Conservation (phyloP, 1,140 invertebrate species). For the Coboldia fuscipes region DNA sequence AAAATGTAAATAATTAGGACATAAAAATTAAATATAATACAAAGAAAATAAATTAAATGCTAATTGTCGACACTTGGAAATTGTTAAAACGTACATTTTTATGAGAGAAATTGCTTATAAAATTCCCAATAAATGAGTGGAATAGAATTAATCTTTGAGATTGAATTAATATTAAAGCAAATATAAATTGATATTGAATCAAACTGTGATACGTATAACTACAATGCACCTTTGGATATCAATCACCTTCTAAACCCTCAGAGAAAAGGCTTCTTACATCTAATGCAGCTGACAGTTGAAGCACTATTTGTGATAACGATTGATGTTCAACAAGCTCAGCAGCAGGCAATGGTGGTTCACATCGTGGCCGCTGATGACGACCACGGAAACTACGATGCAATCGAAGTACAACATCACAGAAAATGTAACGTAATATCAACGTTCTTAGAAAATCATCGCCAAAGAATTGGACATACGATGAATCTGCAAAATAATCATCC, state of each 20-base stretch:
- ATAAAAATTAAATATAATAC: no score
- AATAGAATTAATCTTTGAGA: no score
- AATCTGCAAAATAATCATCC: constrained; percentile 31
- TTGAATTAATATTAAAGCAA: no score
- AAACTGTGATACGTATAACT: background rate
- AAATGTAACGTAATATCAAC: constrained; percentile 72
- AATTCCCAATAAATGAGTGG: no score
- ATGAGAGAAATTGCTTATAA: no score
- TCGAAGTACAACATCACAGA: constrained; percentile 75
- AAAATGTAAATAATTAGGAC: no score
- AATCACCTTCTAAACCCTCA: constrained; percentile 46
- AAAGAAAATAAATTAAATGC: no score
- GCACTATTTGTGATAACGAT: constrained; percentile 51
- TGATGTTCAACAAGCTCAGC: constrained; percentile 77
- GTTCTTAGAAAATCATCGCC: constrained; percentile 84
- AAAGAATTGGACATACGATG: constrained; percentile 68
- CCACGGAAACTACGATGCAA: constrained; percentile 65
- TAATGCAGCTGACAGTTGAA: constrained; percentile 61
- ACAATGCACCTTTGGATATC: no score
- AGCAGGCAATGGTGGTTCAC: constrained; percentile 69
- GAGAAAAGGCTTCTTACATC: constrained; percentile 59
- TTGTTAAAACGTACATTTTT: no score
- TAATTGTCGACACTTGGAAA: no score
- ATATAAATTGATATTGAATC: background rate
- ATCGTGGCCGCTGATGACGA: constrained; percentile 61